Conservation (phyloP, 2,113 vertebrate species). For the Periophthalmus modestus region DNA sequence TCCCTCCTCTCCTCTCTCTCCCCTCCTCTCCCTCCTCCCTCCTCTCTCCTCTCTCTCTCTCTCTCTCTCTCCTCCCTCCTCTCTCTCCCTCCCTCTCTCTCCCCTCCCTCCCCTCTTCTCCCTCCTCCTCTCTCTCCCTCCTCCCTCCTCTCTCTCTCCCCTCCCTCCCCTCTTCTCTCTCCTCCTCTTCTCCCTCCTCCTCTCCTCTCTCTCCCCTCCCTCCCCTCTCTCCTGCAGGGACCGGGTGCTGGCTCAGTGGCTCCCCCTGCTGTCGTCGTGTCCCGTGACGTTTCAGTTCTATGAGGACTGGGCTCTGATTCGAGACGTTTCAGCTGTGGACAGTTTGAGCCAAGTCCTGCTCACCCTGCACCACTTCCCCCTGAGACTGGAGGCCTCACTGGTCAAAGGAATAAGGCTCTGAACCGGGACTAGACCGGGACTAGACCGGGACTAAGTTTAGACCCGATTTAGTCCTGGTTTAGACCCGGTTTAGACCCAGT, state of each 20-base stretch:
- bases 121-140: too few species aligned
- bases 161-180: too few species aligned
- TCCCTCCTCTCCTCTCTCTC: too few species aligned
- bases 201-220: not conserved
- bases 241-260: constrained; percentile 87
- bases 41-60: too few species aligned
- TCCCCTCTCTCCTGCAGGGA: constrained; percentile 75
- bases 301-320: constrained; percentile 86
- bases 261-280: constrained; percentile 86
- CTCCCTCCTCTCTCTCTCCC: too few species aligned
- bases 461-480: too few species aligned
- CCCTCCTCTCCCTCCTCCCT: too few species aligned
- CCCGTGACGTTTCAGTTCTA: constrained; percentile 87
- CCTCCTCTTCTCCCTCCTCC: too few species aligned
- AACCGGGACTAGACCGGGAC: not conserved
- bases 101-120: too few species aligned
- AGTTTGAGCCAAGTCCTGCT: constrained; percentile 86
- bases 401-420: constrained; percentile 92
- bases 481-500: too few species aligned
- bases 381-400: constrained; percentile 89
- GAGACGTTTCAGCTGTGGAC: constrained; percentile 85
- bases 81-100: too few species aligned
- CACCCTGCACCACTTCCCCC: constrained; percentile 86
- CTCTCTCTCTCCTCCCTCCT: too few species aligned
- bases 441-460: not conserved